Conservation (phyloP, 1,140 invertebrate genomes). For the Drosophila ambigua region DNA sequence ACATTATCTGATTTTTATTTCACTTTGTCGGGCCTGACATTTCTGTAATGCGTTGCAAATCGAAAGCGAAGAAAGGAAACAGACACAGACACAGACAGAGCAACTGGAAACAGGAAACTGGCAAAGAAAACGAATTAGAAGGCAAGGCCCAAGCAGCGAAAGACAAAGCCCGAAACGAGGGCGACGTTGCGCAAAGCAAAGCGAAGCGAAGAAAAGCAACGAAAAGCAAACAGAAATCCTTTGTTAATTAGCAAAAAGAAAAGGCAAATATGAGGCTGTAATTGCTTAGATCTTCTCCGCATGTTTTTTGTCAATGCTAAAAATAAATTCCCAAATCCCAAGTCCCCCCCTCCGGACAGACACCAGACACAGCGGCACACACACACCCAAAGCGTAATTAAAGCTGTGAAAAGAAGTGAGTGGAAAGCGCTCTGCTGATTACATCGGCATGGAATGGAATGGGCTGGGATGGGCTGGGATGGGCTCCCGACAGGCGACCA, state of each 20-base stretch:
- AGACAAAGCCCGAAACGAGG: background rate
- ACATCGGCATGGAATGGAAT: slow-evolving; percentile 31
- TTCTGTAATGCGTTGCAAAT: slow-evolving; percentile 76
- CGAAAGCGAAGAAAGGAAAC: slow-evolving; percentile 43
- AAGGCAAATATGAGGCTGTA: slow-evolving; percentile 31
- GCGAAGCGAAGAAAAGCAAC: slow-evolving; percentile 22
- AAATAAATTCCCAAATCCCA: slow-evolving; percentile 21
- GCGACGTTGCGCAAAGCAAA: too few relatives aligned
- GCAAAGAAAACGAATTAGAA: slow-evolving; percentile 16
- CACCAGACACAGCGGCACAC: background rate
- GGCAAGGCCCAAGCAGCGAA: background rate
- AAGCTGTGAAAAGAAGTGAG: slow-evolving; percentile 17
- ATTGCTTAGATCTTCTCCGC: slow-evolving; percentile 32
- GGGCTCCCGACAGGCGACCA: too few relatives aligned
- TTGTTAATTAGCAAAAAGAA: slow-evolving; percentile 67
- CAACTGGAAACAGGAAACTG: background rate
- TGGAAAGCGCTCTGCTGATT: slow-evolving; percentile 55
- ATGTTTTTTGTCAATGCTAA: slow-evolving; percentile 58
- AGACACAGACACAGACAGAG: background rate
- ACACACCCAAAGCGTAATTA: slow-evolving; percentile 59
- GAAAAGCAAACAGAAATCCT: slow-evolving; percentile 64
- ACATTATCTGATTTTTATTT: slow-evolving; percentile 71
- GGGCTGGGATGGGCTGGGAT: too few relatives aligned
- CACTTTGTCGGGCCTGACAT: slow-evolving; percentile 62
- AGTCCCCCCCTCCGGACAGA: background rate